Conservation (phyloP, 2,113 vertebrate genomes). For the Pipra filicauda region DNA sequence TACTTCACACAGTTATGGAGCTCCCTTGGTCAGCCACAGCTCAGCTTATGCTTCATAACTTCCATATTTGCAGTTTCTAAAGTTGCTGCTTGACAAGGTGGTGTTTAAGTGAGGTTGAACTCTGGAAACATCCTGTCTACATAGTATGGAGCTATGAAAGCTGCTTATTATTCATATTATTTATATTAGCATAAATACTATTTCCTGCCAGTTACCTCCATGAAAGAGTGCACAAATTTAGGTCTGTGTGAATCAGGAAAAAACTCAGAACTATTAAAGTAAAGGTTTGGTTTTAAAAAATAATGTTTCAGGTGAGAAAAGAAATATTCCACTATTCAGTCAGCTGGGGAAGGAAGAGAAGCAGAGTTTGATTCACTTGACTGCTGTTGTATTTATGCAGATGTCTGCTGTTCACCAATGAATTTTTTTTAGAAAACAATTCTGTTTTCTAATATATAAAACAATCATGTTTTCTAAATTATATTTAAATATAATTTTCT, state of each 20-base stretch:
- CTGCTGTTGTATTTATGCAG: not conserved
- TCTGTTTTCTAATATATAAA: not conserved
- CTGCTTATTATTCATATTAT: not conserved
- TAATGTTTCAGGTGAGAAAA: not conserved
- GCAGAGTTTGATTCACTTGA: not conserved
- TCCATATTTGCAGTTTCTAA: not conserved
- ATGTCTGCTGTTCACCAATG: not conserved
- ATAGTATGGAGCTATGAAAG: not conserved
- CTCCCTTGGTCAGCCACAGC: not conserved
- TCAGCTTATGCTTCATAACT: not conserved
- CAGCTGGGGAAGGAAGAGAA: not conserved
- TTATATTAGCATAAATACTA: not conserved
- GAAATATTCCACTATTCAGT: not conserved
- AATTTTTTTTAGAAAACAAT: not conserved
- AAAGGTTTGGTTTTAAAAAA: not conserved
- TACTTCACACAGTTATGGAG: accelerated
- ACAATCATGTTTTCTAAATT: not conserved
- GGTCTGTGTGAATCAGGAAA: not conserved
- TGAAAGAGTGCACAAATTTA: not conserved
- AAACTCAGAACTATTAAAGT: not conserved
- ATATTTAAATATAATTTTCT: not conserved
- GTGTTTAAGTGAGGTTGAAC: not conserved
- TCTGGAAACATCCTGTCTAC: not conserved
- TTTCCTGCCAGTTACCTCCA: not conserved
- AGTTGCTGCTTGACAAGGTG: not conserved